Conservation (phyloP, 2,888 invertebrate species). For the Caenorhabditis angaria region DNA sequence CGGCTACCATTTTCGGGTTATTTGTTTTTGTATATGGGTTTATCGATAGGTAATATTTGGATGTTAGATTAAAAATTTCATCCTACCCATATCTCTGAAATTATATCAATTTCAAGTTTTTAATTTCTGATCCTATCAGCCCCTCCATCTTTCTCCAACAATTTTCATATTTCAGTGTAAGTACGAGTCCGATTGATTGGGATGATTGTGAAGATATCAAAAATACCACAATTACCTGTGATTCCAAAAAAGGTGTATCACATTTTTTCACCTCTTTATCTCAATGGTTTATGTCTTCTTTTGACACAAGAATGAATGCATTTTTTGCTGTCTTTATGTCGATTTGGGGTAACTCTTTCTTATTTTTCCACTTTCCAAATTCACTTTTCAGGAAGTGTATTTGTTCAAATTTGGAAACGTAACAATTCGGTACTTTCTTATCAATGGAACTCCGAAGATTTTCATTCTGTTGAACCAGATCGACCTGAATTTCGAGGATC, state of each 20-base stretch:
- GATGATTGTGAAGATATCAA: slow-evolving; percentile 34
- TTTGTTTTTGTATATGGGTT: slow-evolving; percentile 73
- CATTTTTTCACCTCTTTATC: slow-evolving; percentile 36
- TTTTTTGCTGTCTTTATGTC: slow-evolving; percentile 74
- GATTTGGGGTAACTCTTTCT: slow-evolving; percentile 76
- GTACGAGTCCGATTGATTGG: slow-evolving; percentile 17
- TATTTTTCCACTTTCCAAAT: too few relatives aligned
- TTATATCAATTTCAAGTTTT: slow-evolving; percentile 3
- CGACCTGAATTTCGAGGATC: slow-evolving; percentile 72
- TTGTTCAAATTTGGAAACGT: slow-evolving; percentile 74
- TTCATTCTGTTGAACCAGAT: slow-evolving; percentile 74
- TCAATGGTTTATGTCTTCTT: slow-evolving; percentile 68
- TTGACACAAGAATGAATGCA: slow-evolving; percentile 75
- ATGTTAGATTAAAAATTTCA: neutral
- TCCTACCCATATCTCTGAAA: slow-evolving; percentile 7
- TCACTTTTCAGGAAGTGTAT: slow-evolving; percentile 72
- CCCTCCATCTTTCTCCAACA: neutral
- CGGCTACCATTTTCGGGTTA: slow-evolving; percentile 74
- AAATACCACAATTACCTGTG: slow-evolving; percentile 34
- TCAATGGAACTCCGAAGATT: slow-evolving; percentile 75
- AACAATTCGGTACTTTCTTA: slow-evolving; percentile 73
- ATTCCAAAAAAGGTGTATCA: slow-evolving; percentile 29
- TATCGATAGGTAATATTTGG: slow-evolving; percentile 22
- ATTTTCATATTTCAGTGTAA: slow-evolving; percentile 20
- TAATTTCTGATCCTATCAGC: neutral